These are phyloP conservation scores for Drymodes brunneopygia DNA, from an alignment of 2,113 vertebrate species.

Conservation along the genomic window DNA sequence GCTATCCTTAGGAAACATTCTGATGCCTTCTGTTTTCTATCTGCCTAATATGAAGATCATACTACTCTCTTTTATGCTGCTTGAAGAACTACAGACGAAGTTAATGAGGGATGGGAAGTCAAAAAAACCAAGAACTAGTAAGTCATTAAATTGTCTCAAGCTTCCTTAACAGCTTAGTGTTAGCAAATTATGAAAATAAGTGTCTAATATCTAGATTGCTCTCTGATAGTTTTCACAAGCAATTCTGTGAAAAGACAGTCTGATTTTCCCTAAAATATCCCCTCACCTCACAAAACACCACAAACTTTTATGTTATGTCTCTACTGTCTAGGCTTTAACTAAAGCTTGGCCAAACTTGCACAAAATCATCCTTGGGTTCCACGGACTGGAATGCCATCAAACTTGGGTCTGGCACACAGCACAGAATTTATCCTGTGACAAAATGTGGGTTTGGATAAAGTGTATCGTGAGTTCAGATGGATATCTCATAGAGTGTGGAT, in stretches of 20 bases:
- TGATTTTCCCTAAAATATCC: neutral
- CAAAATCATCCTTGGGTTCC: neutral
- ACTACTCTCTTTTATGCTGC: neutral
- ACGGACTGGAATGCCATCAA: neutral
- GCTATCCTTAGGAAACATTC: neutral
- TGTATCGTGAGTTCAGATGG: neutral
- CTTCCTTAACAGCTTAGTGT: neutral
- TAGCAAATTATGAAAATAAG: neutral
- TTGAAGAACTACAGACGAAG: neutral
- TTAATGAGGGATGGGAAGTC: neutral
- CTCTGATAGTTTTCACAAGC: neutral
- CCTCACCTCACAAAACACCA: neutral
- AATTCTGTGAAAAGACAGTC: neutral
- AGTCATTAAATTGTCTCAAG: neutral
- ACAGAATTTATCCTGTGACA: neutral
- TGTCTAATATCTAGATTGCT: neutral
- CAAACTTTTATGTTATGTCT: neutral
- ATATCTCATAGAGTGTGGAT: neutral
- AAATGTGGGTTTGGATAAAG: neutral
- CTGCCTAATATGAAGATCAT: neutral
- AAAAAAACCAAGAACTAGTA: neutral
- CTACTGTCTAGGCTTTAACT: neutral
- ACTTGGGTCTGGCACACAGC: neutral
- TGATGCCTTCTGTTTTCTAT: constrained; percentile 24
- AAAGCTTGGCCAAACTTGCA: neutral